A percentile compares a stretch with the other conserved stretches of the same genome.
Conservation (phyloP, 2,113 vertebrate species). For the Gobio gobio region DNA sequence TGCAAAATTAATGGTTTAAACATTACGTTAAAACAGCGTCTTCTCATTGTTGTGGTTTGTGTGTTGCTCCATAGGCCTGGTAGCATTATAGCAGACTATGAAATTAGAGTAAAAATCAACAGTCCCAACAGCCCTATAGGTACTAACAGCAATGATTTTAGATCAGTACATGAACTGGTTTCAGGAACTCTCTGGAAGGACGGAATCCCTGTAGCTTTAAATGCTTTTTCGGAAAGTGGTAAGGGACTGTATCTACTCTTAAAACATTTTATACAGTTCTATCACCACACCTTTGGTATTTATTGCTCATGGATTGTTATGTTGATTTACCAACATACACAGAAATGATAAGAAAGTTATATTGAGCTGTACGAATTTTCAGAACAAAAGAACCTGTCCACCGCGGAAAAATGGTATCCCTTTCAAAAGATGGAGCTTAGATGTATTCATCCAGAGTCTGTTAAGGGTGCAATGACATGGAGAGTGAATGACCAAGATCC, state of each 20-base stretch:
- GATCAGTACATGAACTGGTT: slow-evolving; percentile 42
- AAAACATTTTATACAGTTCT: not conserved
- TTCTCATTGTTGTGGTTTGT: not conserved
- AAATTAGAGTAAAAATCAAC: slow-evolving; percentile 33
- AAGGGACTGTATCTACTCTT: not conserved
- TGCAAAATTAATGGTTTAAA: no score
- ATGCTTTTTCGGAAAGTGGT: slow-evolving; percentile 36
- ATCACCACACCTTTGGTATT: no score
- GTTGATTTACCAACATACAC: not conserved
- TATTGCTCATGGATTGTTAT: not conserved
- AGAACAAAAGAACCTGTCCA: not conserved
- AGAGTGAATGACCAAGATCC: slow-evolving; percentile 43
- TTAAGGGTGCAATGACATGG: slow-evolving; percentile 44
- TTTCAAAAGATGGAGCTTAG: slow-evolving; percentile 31
- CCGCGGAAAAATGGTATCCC: not conserved
- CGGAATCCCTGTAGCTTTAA: slow-evolving; percentile 30
- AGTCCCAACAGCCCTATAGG: not conserved
- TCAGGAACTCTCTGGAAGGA: accelerated
- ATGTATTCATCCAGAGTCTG: not conserved
- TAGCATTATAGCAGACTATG: slow-evolving; percentile 65
- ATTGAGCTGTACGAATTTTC: not conserved
- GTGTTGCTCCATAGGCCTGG: slow-evolving; percentile 60
- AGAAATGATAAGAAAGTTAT: not conserved
- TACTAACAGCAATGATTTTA: not conserved
- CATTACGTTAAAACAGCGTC: not conserved